Base-by-base conservation (phyloP, 2,797 vertebrate genomes). In the Euthynnus affinis region DNA sequence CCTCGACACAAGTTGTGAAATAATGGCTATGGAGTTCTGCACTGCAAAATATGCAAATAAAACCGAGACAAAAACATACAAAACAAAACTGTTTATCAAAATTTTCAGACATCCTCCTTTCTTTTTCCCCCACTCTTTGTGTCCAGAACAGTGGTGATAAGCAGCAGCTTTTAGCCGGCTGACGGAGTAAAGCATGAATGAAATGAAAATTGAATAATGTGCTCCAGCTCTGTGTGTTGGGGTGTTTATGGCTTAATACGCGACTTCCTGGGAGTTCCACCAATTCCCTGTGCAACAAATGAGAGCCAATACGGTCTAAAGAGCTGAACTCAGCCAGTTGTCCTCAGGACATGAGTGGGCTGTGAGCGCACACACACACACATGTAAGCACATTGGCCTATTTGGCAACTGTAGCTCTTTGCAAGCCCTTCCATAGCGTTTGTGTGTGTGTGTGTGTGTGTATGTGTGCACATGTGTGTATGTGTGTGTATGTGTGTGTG, bases 121-220 rank as follows among this genome's bases (percentile, higher is more conserved):
- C 29, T 72, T 14, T 49, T 63, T 46, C 22, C 42, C 9, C 32
- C 40, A 56, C 64, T 42, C 49, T 65, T 23, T 74, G 52, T 60
- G 75, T 76, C 32, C 48, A 66, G 65, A 63, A 57, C 72, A 40
- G 72, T 8, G 1, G 48, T 51, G 81, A 83, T 81, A 83, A 83
- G 81, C 65, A 44, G 42, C 46, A 70, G 81, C 59, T 79, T 80
- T 71, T 51, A 66, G 56, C 66, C 3, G 13, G 29, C 72, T 72
- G 63, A 80, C 67, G 37, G 71, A 72, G 68, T 53, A 52, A 25
- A 74, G 64, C 60, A 78, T 74, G 49, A 83, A 83, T 82, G 42
- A 78, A 77, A 81, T 74, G 29, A 74, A 68, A 78, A 85, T 34
- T 77, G 60, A 81, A 86, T 67, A 83, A 77, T 66, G 56, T 63